Conservation (phyloP, 92 coral and sea anemone species). For the Actinernus sp. region DNA sequence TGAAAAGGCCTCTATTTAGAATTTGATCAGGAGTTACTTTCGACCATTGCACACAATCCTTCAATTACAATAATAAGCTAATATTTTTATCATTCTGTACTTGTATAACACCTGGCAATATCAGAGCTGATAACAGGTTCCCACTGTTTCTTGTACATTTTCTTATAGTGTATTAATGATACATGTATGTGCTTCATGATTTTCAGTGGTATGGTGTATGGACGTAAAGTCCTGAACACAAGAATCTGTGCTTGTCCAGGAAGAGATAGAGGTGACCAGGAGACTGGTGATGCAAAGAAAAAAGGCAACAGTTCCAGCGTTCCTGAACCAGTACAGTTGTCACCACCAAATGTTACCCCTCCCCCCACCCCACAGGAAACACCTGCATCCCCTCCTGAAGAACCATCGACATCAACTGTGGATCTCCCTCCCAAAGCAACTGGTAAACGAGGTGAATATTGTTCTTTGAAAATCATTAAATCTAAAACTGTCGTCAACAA, state of each 20-base stretch:
- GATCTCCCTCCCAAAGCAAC: conserved; percentile 33
- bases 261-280: conserved; percentile 79
- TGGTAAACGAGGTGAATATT: conserved; percentile 62
- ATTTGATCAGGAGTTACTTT: too few relatives aligned
- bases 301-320: conserved; percentile 22
- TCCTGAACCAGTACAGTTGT: conserved; percentile 29
- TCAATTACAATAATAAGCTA: too few relatives aligned
- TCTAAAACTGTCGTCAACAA: too few relatives aligned
- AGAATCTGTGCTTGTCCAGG: conserved; percentile 98
- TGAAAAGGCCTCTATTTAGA: too few relatives aligned
- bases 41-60: too few relatives aligned
- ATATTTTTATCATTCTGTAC: not conserved
- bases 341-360: conserved; percentile 60
- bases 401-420: conserved; percentile 28
- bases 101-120: not conserved
- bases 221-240: conserved; percentile 71
- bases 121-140: not conserved
- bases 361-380: conserved; percentile 54
- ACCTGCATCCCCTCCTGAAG: conserved; percentile 43
- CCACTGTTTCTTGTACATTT: too few relatives aligned
- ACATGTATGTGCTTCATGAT: too few relatives aligned
- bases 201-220: conserved; percentile 56
- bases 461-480: too few relatives aligned
- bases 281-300: conserved; percentile 38
- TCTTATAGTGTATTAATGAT: too few relatives aligned